Base-by-base conservation (phyloP, 2,888 invertebrate species). In the Micropterix aruncella region DNA sequence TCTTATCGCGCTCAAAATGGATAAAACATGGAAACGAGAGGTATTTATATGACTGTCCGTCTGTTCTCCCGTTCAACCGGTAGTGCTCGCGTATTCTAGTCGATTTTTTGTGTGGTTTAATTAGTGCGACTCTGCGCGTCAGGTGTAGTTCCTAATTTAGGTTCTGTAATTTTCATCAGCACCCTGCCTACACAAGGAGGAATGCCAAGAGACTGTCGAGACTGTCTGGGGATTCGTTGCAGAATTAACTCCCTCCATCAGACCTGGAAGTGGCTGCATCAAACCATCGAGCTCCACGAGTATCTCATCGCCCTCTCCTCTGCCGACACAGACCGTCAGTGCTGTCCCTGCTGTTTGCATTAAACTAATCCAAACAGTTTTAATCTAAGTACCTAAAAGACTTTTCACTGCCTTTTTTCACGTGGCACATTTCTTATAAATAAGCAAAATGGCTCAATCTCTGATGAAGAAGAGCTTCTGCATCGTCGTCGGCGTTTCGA, bases 191-290 rank as follows among this genome's bases (percentile, higher is more conserved):
- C 69, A 70, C 68, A 68, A 70, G 58, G 65, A 71, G 71, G 71
- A 69, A 72, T 72, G 71, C 71, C 61, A 77, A 80, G 75, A 73
- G 79, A 79, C 73, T 80, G 79, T 65, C 79, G 80, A 65, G 84
- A 85, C 66, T 84, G 84, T 79, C 75, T 89, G 77, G 87, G 84
- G 75, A 83, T 89, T 73, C 83, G 89, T 71, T 80, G 78, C 77
- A 86, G 89, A 74, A 82, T 84, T 68, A 85, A 83, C 71, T 78
- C 80, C 70, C 80, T 89, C 70, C 88, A 90, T 70, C 89, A 89
- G 70, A 91, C 90, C 62, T 90, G 87, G 84, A 90, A 90, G 89
- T 91, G 90, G 90, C 73, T 91, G 65, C 90, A 91, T 65, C 89
- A 89, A 66, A 91, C 90, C 52, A 83, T 86, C 59, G 83, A 82